Evolutionary conservation across 2,888 invertebrate genomes (phyloP).

Genomic region (Anodontia alba): DNA sequence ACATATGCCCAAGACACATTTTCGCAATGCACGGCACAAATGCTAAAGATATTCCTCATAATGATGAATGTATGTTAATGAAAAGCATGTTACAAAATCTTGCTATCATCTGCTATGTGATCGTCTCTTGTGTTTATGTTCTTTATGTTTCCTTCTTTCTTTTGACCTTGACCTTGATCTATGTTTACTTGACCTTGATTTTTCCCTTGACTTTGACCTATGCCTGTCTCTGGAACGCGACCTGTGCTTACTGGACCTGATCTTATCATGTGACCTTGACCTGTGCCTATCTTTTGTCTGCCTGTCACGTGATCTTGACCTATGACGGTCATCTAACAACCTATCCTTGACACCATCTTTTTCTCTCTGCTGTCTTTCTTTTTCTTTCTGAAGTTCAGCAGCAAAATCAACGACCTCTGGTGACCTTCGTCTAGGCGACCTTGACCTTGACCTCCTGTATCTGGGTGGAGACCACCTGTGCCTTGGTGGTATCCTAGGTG

Average conservation of each 20-base stretch:
- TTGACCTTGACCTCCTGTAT: conserved; percentile 29
- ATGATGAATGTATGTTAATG: too few relatives aligned
- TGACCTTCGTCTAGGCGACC: conserved; percentile 27
- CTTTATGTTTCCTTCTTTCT: conserved; percentile 8
- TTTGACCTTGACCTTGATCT: conserved; percentile 23
- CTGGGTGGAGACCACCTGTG: conserved; percentile 25
- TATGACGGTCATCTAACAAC: conserved; percentile 44
- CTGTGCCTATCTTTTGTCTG: conserved; percentile 32
- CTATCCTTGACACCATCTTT: conserved; percentile 45
- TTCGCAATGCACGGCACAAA: too few relatives aligned
- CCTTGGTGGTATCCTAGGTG: conserved; percentile 20
- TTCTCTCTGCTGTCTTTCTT: conserved; percentile 74
- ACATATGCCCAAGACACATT: too few relatives aligned
- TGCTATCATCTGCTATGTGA: background rate
- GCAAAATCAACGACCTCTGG: conserved; percentile 70
- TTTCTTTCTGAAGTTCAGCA: conserved; percentile 73
- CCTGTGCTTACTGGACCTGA: conserved; percentile 52
- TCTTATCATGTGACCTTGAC: conserved; percentile 44
- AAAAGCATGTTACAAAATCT: too few relatives aligned
- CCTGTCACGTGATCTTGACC: conserved; percentile 53
- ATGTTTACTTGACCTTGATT: conserved; percentile 9
- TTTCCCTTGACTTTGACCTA: conserved; percentile 44
- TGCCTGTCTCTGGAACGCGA: conserved; percentile 43
- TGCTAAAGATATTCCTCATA: too few relatives aligned
- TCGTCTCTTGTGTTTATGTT: conserved; percentile 1